Conservation (phyloP, 2,797 vertebrate species). For the Hippoglossus hippoglossus region DNA sequence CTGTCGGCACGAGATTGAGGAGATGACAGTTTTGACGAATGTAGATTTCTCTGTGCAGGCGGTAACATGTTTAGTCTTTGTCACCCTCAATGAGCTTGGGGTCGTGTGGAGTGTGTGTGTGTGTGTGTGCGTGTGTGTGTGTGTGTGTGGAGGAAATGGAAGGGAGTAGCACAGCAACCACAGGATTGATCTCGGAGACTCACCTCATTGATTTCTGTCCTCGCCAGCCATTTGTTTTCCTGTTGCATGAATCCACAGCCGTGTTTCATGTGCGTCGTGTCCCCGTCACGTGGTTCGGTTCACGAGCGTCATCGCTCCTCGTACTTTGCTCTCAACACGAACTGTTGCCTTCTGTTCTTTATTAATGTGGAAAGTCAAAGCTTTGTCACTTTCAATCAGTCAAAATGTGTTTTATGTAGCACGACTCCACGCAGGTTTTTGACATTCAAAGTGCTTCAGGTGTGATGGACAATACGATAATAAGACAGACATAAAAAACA, state of each 20-base stretch:
- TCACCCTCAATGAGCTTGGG: constrained; percentile 67
- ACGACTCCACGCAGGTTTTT: too few relatives aligned
- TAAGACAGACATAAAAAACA: too few relatives aligned
- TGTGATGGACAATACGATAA: too few relatives aligned
- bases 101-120: constrained; percentile 24
- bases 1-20: constrained; percentile 68
- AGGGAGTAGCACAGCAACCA: constrained; percentile 25
- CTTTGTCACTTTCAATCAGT: background rate
- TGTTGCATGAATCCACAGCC: constrained; percentile 55
- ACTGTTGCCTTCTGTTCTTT: background rate
- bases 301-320: constrained; percentile 26
- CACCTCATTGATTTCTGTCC: constrained; percentile 71
- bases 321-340: background rate
- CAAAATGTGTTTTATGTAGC: background rate
- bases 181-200: constrained; percentile 64
- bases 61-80: constrained; percentile 70
- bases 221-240: constrained; percentile 59
- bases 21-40: constrained; percentile 72
- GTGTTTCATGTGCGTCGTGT: constrained; percentile 48
- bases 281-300: background rate
- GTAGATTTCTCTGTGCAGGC: constrained; percentile 68
- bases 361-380: background rate
- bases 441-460: too few relatives aligned
- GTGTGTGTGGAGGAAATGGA: constrained; percentile 40
- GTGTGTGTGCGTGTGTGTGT: background rate